phyloP scores from a whole-genome alignment of 1,140 invertebrate genomes.

The Gerris buenoi region DNA sequence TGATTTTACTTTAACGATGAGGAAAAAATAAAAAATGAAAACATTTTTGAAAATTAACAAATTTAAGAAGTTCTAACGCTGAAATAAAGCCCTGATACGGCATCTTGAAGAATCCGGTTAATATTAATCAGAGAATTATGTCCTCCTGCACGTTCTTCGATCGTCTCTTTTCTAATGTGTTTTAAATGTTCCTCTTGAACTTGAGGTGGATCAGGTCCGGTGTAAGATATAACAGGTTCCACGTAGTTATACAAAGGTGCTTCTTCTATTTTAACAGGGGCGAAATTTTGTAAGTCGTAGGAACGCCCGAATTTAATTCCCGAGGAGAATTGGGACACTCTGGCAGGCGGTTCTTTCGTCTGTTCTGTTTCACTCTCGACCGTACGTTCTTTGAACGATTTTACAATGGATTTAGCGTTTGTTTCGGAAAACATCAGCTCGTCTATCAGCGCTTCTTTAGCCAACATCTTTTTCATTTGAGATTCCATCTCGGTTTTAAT shows the following conservation, averaged over 20 bases:
- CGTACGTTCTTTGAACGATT: conserved; percentile 48
- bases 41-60: too few relatives aligned
- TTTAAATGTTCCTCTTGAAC: conserved; percentile 51
- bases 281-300: conserved; percentile 25
- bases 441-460: conserved; percentile 82
- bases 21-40: too few relatives aligned
- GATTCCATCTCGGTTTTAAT: conserved; percentile 48
- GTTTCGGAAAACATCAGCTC: conserved; percentile 84
- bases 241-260: conserved; percentile 56
- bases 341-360: conserved; percentile 25
- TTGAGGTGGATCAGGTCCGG: conserved; percentile 59
- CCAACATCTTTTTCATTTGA: conserved; percentile 64
- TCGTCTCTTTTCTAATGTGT: conserved; percentile 55
- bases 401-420: conserved; percentile 74
- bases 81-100: conserved; percentile 59
- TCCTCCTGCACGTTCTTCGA: conserved; percentile 71
- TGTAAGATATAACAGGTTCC: conserved; percentile 37
- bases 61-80: conserved; percentile 2
- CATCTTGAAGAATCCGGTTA: conserved; percentile 69
- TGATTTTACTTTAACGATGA: too few relatives aligned
- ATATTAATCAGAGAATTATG: conserved; percentile 69
- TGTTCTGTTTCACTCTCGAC: conserved; percentile 44
- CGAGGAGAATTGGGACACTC: conserved; percentile 56
- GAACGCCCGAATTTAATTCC: conserved; percentile 59
- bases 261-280: conserved; percentile 45